Base-by-base conservation (phyloP, 2,888 invertebrate genomes). In the Onchidella celtica region DNA sequence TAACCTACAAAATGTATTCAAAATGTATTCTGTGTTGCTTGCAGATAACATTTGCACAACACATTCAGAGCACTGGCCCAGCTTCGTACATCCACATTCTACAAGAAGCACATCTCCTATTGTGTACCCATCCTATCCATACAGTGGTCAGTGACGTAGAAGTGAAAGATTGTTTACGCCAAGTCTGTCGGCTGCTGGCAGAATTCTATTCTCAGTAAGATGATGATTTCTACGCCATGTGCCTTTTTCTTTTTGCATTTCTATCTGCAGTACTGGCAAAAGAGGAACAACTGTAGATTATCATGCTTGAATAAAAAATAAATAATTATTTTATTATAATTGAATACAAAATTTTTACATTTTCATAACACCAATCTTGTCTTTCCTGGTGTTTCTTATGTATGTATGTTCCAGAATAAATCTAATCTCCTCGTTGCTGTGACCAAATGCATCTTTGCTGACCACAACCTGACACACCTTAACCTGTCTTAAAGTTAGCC, bases 61-160 rank as follows among this genome's bases (percentile, higher is more conserved):
- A 82, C 27, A 86, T 86, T 65, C 86, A 88, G 79, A 94, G 94
- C 77, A 95, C 95, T 0, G 95, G 95, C 85, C 95, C 95, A 1
- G 94, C 95, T 59, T 96, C 96, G 1, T 96, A 96, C 90, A 94
- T 95, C 82, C 96, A 96, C 91, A 93, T 97, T 79, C 93, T 96
- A 89, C 95, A 95, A 87, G 96, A 97, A 92, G 96, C 96, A 4
- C 96, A 96, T 90, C 94, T 96, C 86, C 95, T 96, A 87, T 92
- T 96, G 65, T 78, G 74, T 66, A 69, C 81, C 11, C 69, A 78
- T 66, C 68, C 76, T 38, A 38, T 82, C 47, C 65, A 34, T 9
- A 63, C 40, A 1, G 65, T 32, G 1, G 21, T 57, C 59, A 69
- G 47, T 14, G 68, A 69, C 36, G 27, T 59, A 40, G 85, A 85